Evolutionary conservation across 2,797 vertebrate genomes (phyloP), one percentile per base, ranked within the genome.

Genomic region (Champsocephalus gunnari): DNA sequence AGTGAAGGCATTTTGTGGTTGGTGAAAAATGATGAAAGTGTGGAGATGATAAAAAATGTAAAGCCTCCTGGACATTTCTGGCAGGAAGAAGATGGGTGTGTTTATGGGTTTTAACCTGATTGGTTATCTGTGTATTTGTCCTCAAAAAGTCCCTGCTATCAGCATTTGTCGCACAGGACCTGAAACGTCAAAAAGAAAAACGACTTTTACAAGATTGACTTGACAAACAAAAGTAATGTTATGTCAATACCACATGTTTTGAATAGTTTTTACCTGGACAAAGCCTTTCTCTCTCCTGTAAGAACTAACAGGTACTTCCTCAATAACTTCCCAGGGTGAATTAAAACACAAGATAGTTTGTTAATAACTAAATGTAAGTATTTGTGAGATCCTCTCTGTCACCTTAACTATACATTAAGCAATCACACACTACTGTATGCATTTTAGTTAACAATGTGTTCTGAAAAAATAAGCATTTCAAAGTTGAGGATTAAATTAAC

Each of bases 1-100:
- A 9, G 43, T 83, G 62, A 83, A 66, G 67, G 71, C 57, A 73
- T 84, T 84, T 86, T 83, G 75, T 83, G 71, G 68, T 80, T 48
- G 60, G 71, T 71, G 5, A 65, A 47, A 84, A 87, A 82, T 79
- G 73, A 87, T 82, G 71, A 81, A 88, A 83, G 79, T 79, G 73
- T 77, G 62, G 64, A 64, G 80, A 69, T 83, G 64, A 76, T 82
- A 51, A 78, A 75, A 81, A 86, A 85, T 69, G 66, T 17, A 87
- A 82, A 76, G 64, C 63, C 75, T 81, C 58, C 66, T 59, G 68
- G 85, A 79, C 81, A 79, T 79, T 64, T 76, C 81, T 65, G 58
- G 58, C 77, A 79, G 79, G 69, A 54, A 76, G 47, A 69, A 78
- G 70, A 65, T 69, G 81, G 66, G 61, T 59, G 45, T 57, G 77